Base-by-base conservation (phyloP, 30 jellyfish, hydroid and myxozoan genomes). In the Pseudorhiza aurosa region DNA sequence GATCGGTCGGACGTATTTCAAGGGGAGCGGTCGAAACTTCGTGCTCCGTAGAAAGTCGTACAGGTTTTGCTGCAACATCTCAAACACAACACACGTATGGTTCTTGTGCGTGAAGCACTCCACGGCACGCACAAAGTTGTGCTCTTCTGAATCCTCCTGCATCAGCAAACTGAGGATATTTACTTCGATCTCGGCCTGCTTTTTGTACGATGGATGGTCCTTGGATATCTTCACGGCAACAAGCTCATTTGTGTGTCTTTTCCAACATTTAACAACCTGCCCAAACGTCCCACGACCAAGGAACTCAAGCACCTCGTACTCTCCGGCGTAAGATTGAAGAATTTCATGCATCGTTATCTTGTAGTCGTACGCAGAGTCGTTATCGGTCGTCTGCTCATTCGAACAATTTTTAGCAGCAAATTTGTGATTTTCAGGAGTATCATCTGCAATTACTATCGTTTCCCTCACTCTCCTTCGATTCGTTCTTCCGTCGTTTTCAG, bases 241-340 rank as follows among this genome's bases (percentile, higher is more conserved):
- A 12, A 93, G 56, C 46, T 93, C 96, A 68, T 93, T 93, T 37
- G 99, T 93, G 53, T 93, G 99, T 27, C 99, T 86, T 58, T 93
- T 93, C 99, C 99, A 93, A 59, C 99, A 93, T 76, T 93, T 93
- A 31, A 93, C 99, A 81, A 93, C 99, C 77, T 93, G 99, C 15
- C 99, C 99, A 93, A 93, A 93, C 6, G 99, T 93, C 28, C 99
- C 99, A 47, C 96, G 95, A 29, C 99, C 99, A 18, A 93, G 88
- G 76, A 93, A 93, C 75, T 93, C 99, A 9, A 93, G 57, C 10
- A 93, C 99, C 58, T 93, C 99, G 75, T 93, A 93, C 58, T 93
- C 99, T 8, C 99, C 97, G 11, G 99, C 87, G 83, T 80, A 78
- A 14, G 99, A 93, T n/a, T 91, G 93, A 33, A 93, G 87, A 0